phyloP scores from a whole-genome alignment of 1,140 invertebrate species.

The Drosophila dunni region DNA sequence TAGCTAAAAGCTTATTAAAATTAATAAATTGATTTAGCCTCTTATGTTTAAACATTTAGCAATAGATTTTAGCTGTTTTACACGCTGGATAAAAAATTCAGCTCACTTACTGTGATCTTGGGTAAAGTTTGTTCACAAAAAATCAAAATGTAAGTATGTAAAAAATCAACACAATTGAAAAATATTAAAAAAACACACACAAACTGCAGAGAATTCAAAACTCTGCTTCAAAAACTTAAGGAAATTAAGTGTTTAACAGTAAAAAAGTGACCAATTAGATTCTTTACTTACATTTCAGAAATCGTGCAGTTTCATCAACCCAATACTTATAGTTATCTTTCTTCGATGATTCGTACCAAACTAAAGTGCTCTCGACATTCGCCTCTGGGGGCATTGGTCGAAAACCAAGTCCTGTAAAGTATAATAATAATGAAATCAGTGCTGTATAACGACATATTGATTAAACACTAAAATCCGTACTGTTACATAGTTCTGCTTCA shows the following conservation, averaged over 20 bases:
- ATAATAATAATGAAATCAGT: neutral
- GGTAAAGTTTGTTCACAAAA: conserved; percentile 48
- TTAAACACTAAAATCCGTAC: conserved; percentile 13
- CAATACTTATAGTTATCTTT: conserved; percentile 92
- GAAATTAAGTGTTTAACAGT: neutral
- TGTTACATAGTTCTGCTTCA: neutral
- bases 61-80: conserved; percentile 20
- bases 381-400: conserved; percentile 94
- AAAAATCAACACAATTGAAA: conserved; percentile 9
- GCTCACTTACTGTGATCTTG: conserved; percentile 70
- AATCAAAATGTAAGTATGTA: conserved; percentile 38
- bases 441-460: conserved; percentile 3
- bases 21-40: no score
- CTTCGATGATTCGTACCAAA: conserved; percentile 94
- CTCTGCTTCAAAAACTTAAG: neutral
- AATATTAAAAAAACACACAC: neutral
- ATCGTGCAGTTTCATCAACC: conserved; percentile 88
- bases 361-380: conserved; percentile 96
- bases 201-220: neutral
- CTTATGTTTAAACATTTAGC: neutral
- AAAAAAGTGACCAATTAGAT: neutral
- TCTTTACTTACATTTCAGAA: conserved; percentile 74
- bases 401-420: conserved; percentile 93
- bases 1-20: neutral
- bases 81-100: neutral